Evolutionary conservation across 2,888 invertebrate genomes (phyloP).

Genomic region (Tetragonula carbonaria): DNA sequence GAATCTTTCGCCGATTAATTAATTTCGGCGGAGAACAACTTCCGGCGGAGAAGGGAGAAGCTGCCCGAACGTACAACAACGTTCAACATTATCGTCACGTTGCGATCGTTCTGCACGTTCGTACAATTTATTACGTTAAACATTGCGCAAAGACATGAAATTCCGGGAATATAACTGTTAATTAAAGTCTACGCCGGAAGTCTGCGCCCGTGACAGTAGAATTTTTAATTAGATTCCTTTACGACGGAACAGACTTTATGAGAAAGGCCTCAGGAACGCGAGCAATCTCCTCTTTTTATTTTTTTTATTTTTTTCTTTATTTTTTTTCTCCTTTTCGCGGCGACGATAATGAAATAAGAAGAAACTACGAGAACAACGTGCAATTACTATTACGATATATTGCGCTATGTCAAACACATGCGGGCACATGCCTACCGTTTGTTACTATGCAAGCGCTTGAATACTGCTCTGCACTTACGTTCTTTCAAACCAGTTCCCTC

Average conservation of each 20-base stretch:
- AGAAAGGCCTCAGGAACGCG: too few relatives aligned
- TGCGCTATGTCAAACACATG: background rate
- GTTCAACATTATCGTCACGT: too few relatives aligned
- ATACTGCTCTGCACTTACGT: conserved; percentile 14
- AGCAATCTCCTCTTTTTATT: too few relatives aligned
- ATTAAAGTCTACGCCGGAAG: background rate
- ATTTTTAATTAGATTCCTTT: conserved; percentile 8
- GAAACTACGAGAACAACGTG: background rate
- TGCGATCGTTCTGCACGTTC: too few relatives aligned
- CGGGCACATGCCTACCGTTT: background rate
- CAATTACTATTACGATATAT: conserved; percentile 1
- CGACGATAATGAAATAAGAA: background rate
- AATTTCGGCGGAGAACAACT: background rate
- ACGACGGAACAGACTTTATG: background rate
- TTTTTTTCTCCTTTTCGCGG: background rate
- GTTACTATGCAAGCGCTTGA: conserved; percentile 14
- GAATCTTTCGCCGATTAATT: background rate
- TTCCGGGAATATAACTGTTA: background rate
- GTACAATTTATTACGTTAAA: background rate
- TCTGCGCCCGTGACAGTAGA: background rate
- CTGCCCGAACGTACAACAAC: too few relatives aligned
- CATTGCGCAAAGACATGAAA: background rate
- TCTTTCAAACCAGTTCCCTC: conserved; percentile 24
- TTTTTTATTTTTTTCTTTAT: too few relatives aligned
- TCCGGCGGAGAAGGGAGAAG: too few relatives aligned